Evolutionary conservation across 2,888 invertebrate genomes (phyloP), one percentile per base, ranked within the genome.

Genomic region (Alloplasta piceator): DNA sequence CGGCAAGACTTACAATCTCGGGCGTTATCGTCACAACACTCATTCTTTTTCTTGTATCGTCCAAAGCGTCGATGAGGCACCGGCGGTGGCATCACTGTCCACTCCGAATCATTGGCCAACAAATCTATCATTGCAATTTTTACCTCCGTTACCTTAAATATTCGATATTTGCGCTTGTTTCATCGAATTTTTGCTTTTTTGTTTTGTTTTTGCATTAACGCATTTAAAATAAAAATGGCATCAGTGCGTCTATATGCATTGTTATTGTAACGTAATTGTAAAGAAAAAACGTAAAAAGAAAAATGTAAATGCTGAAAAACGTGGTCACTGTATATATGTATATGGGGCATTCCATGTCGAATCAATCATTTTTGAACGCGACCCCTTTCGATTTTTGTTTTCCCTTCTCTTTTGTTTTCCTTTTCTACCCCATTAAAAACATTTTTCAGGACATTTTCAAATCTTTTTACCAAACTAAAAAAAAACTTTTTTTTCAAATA

Each of bases 41-140:
- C 92, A 89, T 91, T 92, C 87, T 91, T 91, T 92, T 92, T 92
- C 92, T 89, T 92, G 91, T 92, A 92, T 87, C 90, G 91, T 86
- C 91, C 90, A 84, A 78, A 88, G 87, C 89, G 91, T 86, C 83
- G 83, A 68, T 63, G 79, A 63, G 88, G 88, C 86, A 87, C 88
- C 85, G 88, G 84, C 84, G 89, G 83, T 80, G 89, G 83, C 83
- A 88, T 88, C 85, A 86, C 87, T 82, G 90, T 90, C 92, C 91
- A 91, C 86, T 92, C 91, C 88, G 91, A 88, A 88, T 87, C 87
- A 91, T 91, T 91, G 89, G 87, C 88, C 88, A 84, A 88, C 85
- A 88, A 78, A 87, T 90, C 87, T 89, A 89, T 86, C 82, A 88
- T 88, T 86, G 86, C 81, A 89, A 88, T 86, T 87, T 26, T 26